phyloP scores from a whole-genome alignment of 2,797 vertebrate genomes.

The Ceryle rudis region DNA sequence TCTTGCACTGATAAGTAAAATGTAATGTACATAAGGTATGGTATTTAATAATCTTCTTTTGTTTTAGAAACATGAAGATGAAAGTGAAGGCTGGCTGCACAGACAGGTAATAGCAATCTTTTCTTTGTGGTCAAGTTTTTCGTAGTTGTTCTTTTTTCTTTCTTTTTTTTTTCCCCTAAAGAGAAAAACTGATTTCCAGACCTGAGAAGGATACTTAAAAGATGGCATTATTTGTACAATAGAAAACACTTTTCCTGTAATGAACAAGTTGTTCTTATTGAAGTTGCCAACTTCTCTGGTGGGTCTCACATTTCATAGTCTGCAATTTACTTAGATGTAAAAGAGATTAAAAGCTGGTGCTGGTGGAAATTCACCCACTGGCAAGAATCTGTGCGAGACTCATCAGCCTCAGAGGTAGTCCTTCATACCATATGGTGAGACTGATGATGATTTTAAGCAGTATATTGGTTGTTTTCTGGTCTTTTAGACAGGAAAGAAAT shows the following conservation, averaged over 20 bases:
- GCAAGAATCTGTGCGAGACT: not conserved
- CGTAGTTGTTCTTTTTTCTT: not conserved
- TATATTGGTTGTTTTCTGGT: accelerated
- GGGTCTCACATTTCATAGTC: not conserved
- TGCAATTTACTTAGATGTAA: not conserved
- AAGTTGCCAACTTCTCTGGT: not conserved
- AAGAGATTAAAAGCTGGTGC: not conserved
- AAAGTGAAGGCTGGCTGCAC: conserved; percentile 95
- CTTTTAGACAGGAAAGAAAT: not conserved
- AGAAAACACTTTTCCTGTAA: not conserved
- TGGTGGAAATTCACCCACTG: not conserved
- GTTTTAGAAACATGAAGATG: conserved; percentile 97
- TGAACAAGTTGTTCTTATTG: not conserved
- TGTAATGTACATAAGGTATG: not conserved
- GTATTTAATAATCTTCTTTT: conserved; percentile 20
- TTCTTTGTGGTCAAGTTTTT: not conserved
- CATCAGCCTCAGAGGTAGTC: not conserved
- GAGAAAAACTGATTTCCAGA: not conserved
- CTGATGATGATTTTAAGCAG: not conserved
- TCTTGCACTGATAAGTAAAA: not conserved
- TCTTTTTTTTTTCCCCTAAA: not conserved
- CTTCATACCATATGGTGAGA: not conserved
- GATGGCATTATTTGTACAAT: not conserved
- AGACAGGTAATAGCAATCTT: conserved; percentile 86
- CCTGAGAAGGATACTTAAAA: not conserved